phyloP scores from a whole-genome alignment of 2,113 vertebrate species.

The Thamnophis sirtalis region DNA sequence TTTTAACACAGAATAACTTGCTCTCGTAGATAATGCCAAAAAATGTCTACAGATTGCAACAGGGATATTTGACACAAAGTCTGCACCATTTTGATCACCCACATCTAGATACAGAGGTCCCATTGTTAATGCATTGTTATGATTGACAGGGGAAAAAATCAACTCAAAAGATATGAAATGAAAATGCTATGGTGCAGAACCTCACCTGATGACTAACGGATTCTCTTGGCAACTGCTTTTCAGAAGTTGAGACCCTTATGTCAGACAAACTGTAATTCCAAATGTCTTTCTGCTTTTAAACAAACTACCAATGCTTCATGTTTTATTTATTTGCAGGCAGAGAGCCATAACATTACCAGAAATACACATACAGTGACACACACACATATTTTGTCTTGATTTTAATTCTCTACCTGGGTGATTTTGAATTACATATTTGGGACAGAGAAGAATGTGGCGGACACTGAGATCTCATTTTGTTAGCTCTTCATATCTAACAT shows the following conservation, averaged over 20 bases:
- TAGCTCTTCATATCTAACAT: neutral
- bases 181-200: neutral
- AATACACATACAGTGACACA: neutral
- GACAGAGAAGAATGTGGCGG: neutral
- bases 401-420: neutral
- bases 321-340: neutral
- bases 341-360: neutral
- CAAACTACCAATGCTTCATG: neutral
- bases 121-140: neutral
- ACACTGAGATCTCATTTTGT: neutral
- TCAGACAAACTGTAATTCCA: neutral
- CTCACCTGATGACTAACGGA: neutral
- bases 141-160: neutral
- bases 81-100: neutral
- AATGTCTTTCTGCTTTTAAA: no score
- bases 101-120: neutral
- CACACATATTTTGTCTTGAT: neutral
- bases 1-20: neutral
- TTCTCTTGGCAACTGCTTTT: neutral
- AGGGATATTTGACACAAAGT: neutral
- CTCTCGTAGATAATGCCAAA: neutral
- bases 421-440: neutral
- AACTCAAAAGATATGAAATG: neutral
- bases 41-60: neutral
- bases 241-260: neutral